Base-by-base conservation (phyloP, 2,113 vertebrate species). In the Colaptes auratus region DNA sequence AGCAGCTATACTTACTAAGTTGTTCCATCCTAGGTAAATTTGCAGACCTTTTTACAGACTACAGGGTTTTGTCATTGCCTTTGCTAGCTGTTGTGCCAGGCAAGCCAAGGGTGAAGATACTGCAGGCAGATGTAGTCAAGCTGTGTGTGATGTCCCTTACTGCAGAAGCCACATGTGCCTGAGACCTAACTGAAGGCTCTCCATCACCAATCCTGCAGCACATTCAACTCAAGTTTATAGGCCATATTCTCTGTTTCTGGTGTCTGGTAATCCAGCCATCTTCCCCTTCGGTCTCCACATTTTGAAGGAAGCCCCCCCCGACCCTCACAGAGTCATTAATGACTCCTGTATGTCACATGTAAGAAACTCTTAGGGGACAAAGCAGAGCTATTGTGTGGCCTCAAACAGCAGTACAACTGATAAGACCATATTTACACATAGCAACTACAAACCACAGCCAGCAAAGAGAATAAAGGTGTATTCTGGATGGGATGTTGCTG, bases 311-410 rank as follows among this genome's bases (percentile, higher is more conserved):
- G 31, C 33, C 31, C 35, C 21, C 21, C 8, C 16, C 58, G 78
- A 24, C 30, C 15, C 33, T 44, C 76, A 30, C 42, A 76, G 64
- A 75, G 7, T 9, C 58, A 89, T 60, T 21, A 53, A 64, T 67
- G 1, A 0, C 28, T 58, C 71, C 44, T 55, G 20, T 7, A 27
- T 10, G 50, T 11, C 1, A 0, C 35, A 20, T 35, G 19, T 60
- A 48, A 74, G 46, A 73, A 81, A 58, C 23, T 9, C 74, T 48
- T 20, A 9, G 27, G 53, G 56, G 58, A 67, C 48, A 59, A 81
- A 52, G 35, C 82, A 87, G 39, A 75, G 83, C 23, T 25, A 25
- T 10, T 28, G 28, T 31, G 14, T 2, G 21, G 50, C 58, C 78
- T 71, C 44, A n/a, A 80, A 61, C 42, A 74, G 72, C 64, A 67